These are phyloP conservation scores for Drosophila diplacantha DNA, from an alignment of 2,888 invertebrate species.

Conservation along the genomic window DNA sequence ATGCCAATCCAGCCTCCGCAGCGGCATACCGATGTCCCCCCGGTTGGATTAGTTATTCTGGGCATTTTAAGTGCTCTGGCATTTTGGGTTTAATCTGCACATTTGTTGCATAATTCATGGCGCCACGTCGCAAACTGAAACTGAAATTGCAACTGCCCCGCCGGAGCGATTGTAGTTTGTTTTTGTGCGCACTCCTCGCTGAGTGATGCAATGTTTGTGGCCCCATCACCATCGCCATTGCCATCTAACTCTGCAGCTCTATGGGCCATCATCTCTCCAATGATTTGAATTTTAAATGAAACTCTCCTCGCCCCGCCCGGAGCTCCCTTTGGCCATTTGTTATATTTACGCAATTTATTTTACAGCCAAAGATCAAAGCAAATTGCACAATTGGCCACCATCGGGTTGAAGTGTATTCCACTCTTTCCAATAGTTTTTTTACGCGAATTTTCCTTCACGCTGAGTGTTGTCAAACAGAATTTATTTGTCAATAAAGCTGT, in stretches of 20 bases:
- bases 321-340: conserved; percentile 39
- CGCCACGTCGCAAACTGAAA: conserved; percentile 35
- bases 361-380: conserved; percentile 62
- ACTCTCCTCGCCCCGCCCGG: conserved; percentile 14
- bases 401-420: conserved; percentile 4
- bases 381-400: conserved; percentile 58
- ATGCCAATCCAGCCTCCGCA: conserved; percentile 19
- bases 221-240: conserved; percentile 1
- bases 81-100: conserved; percentile 71
- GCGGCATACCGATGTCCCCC: not conserved
- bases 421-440: conserved; percentile 24
- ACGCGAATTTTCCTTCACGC: conserved; percentile 33
- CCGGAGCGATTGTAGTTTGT: conserved; percentile 30
- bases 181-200: conserved; percentile 26
- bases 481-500: conserved; percentile 72
- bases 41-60: conserved; percentile 58
- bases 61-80: conserved; percentile 66
- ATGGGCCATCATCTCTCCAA: conserved; percentile 15
- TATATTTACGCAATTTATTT: conserved; percentile 66
- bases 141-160: conserved; percentile 15
- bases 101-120: conserved; percentile 68
- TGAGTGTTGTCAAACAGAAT: conserved; percentile 67
- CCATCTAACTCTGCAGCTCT: not conserved
- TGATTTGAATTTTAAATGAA: conserved; percentile 62
- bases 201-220: conserved; percentile 30